Evolutionary conservation across 2,888 invertebrate genomes (phyloP), one percentile per base, ranked within the genome.

Genomic region (Spilosoma lubricipeda): DNA sequence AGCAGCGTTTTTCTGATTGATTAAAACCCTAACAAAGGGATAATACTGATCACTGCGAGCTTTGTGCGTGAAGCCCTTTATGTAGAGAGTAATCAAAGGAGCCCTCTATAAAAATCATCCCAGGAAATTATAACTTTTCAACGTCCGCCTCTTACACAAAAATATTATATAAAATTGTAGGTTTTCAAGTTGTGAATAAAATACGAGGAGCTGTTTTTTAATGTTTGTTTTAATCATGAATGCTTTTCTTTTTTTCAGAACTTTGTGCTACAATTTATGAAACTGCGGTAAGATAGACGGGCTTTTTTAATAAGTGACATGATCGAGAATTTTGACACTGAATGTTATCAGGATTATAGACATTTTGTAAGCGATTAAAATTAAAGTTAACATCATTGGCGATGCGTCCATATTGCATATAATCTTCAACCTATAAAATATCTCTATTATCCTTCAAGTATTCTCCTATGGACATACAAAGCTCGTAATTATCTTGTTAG

Each of bases 1-100:
- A 83, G 84, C 81, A 83, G 82, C 87, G 82, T 85, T 87, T 90
- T 90, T 88, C 89, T 95, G 95, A 95, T 95, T 95, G 95, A 95
- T 95, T 95, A 95, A 95, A 95, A 92, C 92, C 86, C 91, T 91
- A 93, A 95, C 95, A 95, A 94, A 93, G 92, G 94, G 94, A 94
- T 94, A 92, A 93, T 92, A 90, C 92, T 94, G 95, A 95, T 95
- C 94, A 94, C 91, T 87, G 88, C 82, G 87, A 88, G 93, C 93
- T 94, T 93, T 93, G 92, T 90, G 86, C 83, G 85, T 80, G 94
- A 95, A 95, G 94, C 95, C 95, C 92, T 95, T 94, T 93, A 93
- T 93, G 88, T 91, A 89, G 89, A 77, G 85, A 86, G 90, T 92
- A 95, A 95, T 95, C 94, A 95, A 93, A 95, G 93, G 91, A 92